Base-by-base conservation (phyloP, 2,888 invertebrate genomes). In the Nycteola revayana region DNA sequence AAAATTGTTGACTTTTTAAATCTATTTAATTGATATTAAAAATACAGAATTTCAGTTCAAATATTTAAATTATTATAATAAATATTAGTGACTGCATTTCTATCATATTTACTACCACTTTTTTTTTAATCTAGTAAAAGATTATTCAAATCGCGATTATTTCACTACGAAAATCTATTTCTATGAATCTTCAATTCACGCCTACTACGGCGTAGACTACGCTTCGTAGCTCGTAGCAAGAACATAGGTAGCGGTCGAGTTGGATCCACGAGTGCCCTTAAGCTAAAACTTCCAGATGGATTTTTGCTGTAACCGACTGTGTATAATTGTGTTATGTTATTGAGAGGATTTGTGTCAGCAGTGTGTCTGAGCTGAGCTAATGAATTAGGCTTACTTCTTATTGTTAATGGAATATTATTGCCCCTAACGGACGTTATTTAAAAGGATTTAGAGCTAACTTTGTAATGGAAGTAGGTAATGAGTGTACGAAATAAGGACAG, bases 221-320 rank as follows among this genome's bases (percentile, higher is more conserved):
- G 6, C 7, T 63, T 68, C 51, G 22, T 36, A 59, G 25, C 47
- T 69, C 69, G 32, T 14, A 32, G 47, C 43, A 36, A 57, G 50
- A 54, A 54, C 49, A 59, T 56, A 60, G 59, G 59, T 54, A 57
- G 55, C 60, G 57, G 66, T 58, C 67, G 72, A 72, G 68, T 66
- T 66, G 60, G 39, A 68, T 62, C 66, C 83, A 44, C 43, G 65
- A 83, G 79, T 73, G 78, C 87, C 86, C 84, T 86, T 77, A 86
- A 82, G 84, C 72, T 84, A 70, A 78, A 81, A 84, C 76, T 84
- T 79, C 49, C 70, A 81, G 86, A 88, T 88, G 87, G 87, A 88
- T 88, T 88, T 88, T 88, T 88, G 87, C 76, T 88, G 87, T 88
- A 66, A 53, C 66, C 71, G 48, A 59, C 64, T 57, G 53, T 63